phyloP scores from a whole-genome alignment of 2,888 invertebrate species.

The Drepana falcataria region DNA sequence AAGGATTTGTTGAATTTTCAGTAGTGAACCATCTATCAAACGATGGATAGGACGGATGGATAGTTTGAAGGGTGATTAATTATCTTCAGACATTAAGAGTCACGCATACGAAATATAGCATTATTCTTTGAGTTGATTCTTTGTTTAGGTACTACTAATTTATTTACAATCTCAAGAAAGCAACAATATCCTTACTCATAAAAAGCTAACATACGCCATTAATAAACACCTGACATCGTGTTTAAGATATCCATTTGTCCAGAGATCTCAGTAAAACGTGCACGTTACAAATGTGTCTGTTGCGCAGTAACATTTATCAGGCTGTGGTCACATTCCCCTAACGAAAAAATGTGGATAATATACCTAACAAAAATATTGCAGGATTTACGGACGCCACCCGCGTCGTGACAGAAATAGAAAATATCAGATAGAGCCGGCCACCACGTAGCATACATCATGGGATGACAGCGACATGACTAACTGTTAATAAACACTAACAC shows the following conservation, averaged over 20 bases:
- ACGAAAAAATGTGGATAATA: conserved; percentile 51
- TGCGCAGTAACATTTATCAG: conserved; percentile 38
- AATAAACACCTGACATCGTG: not conserved
- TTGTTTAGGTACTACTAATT: too few relatives aligned
- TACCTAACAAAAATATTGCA: conserved; percentile 51
- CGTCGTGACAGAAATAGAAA: conserved; percentile 66
- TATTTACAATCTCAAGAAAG: too few relatives aligned
- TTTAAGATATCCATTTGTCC: not conserved
- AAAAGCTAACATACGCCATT: too few relatives aligned
- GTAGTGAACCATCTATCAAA: not conserved
- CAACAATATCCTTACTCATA: too few relatives aligned
- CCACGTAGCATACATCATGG: conserved; percentile 41
- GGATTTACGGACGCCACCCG: conserved; percentile 53
- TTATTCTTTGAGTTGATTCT: too few relatives aligned
- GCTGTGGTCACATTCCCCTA: conserved; percentile 39
- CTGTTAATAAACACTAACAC: conserved; percentile 38
- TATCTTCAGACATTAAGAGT: not conserved
- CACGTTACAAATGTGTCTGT: conserved; percentile 18
- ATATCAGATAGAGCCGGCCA: conserved; percentile 49
- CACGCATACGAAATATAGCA: too few relatives aligned
- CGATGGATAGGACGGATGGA: not conserved
- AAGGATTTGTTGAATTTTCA: not conserved
- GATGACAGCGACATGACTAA: conserved; percentile 51
- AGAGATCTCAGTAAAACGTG: not conserved
- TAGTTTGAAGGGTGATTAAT: not conserved